Percentiles rank a stretch among this genome's conserved stretches.
Evolutionary conservation across 2,888 invertebrate species (phyloP).

Genomic region (Halocaridina rubra): DNA sequence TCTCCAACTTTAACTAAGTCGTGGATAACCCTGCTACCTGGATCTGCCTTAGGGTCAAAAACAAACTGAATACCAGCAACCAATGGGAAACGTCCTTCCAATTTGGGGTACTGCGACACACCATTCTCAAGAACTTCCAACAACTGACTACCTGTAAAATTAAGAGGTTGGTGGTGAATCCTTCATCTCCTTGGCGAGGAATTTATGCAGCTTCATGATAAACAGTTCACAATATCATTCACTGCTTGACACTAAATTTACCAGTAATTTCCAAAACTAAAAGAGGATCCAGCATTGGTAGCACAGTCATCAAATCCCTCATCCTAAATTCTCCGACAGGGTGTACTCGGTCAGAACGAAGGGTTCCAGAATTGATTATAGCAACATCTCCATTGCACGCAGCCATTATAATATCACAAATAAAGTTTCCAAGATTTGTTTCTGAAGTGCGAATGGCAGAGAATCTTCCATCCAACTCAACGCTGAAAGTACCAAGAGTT

Average conservation of each 20-base stretch:
- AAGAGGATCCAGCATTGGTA: constrained; percentile 87
- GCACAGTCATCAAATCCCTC: constrained; percentile 83
- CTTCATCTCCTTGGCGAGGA: too few relatives aligned
- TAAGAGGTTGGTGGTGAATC: too few relatives aligned
- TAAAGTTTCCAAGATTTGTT: constrained; percentile 89
- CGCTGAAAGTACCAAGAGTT: constrained; percentile 83
- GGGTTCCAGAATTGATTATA: constrained; percentile 87
- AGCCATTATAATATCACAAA: constrained; percentile 79
- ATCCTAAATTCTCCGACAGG: constrained; percentile 86
- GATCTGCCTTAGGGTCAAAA: constrained; percentile 68
- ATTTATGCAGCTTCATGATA: too few relatives aligned
- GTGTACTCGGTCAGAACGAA: constrained; percentile 80
- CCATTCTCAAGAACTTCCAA: constrained; percentile 84
- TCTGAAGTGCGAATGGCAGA: constrained; percentile 82
- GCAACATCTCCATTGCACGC: constrained; percentile 88
- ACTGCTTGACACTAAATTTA: too few relatives aligned
- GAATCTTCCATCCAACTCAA: constrained; percentile 89
- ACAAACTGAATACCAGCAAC: constrained; percentile 74
- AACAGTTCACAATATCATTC: too few relatives aligned
- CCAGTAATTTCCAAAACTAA: constrained; percentile 81
- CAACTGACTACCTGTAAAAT: constrained; percentile 74
- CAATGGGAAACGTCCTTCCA: constrained; percentile 91
- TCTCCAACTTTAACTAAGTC: constrained; percentile 85
- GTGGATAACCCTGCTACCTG: constrained; percentile 77
- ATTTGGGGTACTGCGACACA: constrained; percentile 85